Conservation (phyloP, 2,888 invertebrate genomes). For the Calliphora vomitoria region DNA sequence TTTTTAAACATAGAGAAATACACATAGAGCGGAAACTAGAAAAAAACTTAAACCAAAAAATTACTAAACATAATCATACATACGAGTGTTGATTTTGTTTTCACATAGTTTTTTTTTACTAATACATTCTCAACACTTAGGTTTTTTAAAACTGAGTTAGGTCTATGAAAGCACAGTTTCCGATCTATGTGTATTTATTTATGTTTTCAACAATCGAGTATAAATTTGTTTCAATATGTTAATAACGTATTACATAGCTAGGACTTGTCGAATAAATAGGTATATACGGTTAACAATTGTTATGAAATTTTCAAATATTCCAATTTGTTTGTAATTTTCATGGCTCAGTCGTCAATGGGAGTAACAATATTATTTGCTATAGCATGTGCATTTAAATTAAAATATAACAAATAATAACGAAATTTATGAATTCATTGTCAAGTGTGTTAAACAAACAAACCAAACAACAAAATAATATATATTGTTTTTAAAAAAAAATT, state of each 20-base stretch:
- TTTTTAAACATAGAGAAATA: not conserved
- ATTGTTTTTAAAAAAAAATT: not conserved
- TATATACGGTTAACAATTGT: not conserved
- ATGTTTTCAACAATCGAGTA: not conserved
- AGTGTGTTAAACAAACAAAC: conserved; percentile 8
- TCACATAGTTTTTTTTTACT: no score
- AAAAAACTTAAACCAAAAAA: no score
- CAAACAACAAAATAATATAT: not conserved
- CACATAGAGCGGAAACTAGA: no score
- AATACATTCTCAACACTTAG: no score
- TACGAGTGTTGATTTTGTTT: no score
- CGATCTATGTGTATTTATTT: no score
- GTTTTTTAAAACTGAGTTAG: no score
- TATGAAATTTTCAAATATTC: not conserved
- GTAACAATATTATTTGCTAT: conserved; percentile 9
- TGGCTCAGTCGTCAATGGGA: conserved; percentile 18
- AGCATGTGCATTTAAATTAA: conserved; percentile 36
- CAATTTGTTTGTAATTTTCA: conserved; percentile 22
- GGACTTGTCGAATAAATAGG: not conserved
- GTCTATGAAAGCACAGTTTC: no score
- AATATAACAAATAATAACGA: conserved; percentile 60
- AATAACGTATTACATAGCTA: not conserved
- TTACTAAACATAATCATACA: no score
- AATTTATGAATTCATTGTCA: conserved; percentile 42
- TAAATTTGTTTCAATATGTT: not conserved